Percentiles rank a stretch among this genome's conserved stretches.
These are phyloP conservation scores for Chionodraco myersi DNA, from an alignment of 2,113 vertebrate genomes.

Conservation along the genomic window DNA sequence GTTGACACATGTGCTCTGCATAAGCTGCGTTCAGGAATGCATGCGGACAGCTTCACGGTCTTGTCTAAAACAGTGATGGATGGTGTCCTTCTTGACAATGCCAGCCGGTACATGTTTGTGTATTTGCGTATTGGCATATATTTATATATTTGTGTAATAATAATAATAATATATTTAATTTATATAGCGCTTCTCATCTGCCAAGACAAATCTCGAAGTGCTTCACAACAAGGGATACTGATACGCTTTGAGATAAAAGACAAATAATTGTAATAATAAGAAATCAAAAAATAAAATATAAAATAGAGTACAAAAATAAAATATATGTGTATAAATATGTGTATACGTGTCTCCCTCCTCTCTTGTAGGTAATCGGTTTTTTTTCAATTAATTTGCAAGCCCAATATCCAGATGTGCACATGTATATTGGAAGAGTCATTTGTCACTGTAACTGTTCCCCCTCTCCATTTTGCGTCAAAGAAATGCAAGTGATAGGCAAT, in stretches of 20 bases:
- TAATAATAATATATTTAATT: too few species aligned
- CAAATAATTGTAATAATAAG: too few species aligned
- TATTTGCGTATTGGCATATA: slow-evolving; percentile 40
- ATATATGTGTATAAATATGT: too few species aligned
- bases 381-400: not conserved
- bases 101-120: slow-evolving; percentile 61
- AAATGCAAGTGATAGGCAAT: not conserved
- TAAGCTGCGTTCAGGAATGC: slow-evolving; percentile 57
- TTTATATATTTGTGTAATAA: not conserved
- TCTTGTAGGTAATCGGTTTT: not conserved
- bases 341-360: not conserved
- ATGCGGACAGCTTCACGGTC: slow-evolving; percentile 62
- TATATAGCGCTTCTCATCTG: too few species aligned
- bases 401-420: not conserved
- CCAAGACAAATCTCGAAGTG: too few species aligned
- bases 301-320: too few species aligned
- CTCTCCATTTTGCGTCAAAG: too few species aligned
- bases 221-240: too few species aligned
- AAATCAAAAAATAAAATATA: too few species aligned
- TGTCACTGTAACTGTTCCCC: not conserved
- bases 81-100: slow-evolving; percentile 53
- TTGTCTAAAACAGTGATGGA: slow-evolving; percentile 65
- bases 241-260: too few species aligned
- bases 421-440: not conserved
- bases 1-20: slow-evolving; percentile 58